phyloP scores from a whole-genome alignment of 1,140 invertebrate species.

The Tigriopus japonicus region DNA sequence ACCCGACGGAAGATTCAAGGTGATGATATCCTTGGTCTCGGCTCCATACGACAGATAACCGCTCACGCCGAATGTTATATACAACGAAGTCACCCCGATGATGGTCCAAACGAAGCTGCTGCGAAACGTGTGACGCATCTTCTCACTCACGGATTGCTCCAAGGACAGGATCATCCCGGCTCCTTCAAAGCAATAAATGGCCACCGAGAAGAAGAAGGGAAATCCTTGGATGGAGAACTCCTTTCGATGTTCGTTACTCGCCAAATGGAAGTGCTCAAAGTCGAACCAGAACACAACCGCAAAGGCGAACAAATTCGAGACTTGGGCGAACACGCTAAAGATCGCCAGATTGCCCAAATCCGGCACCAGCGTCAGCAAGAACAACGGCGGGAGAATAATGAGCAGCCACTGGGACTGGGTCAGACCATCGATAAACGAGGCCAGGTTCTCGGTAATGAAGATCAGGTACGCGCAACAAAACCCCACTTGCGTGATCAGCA shows the following conservation, averaged over 20 bases:
- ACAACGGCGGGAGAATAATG: conserved; percentile 26
- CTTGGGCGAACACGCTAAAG: conserved; percentile 23
- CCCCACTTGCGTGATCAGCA: conserved; percentile 16
- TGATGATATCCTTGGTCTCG: conserved; percentile 30
- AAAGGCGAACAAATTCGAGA: conserved; percentile 30
- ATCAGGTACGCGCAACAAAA: conserved; percentile 23
- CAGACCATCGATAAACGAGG: conserved; percentile 23
- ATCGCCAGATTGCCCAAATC: conserved; percentile 23
- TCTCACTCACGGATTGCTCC: conserved; percentile 26
- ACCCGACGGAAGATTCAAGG: conserved; percentile 27
- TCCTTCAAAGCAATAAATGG: conserved; percentile 33
- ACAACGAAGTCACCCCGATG: conserved; percentile 26
- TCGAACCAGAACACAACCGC: conserved; percentile 34
- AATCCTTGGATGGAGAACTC: conserved; percentile 27
- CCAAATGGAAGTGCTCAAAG: conserved; percentile 28
- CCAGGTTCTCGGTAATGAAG: conserved; percentile 28
- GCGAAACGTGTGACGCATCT: conserved; percentile 25
- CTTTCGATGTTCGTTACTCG: conserved; percentile 24
- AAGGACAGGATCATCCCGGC: conserved; percentile 31
- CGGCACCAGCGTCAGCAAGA: conserved; percentile 25
- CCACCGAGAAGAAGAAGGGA: conserved; percentile 30
- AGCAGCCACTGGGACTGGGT: conserved; percentile 25
- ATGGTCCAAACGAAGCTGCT: conserved; percentile 26
- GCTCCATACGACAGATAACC: conserved; percentile 27
- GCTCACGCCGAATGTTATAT: conserved; percentile 29